Conservation (phyloP, 1,140 invertebrate genomes). For the Elysia chlorotica region DNA sequence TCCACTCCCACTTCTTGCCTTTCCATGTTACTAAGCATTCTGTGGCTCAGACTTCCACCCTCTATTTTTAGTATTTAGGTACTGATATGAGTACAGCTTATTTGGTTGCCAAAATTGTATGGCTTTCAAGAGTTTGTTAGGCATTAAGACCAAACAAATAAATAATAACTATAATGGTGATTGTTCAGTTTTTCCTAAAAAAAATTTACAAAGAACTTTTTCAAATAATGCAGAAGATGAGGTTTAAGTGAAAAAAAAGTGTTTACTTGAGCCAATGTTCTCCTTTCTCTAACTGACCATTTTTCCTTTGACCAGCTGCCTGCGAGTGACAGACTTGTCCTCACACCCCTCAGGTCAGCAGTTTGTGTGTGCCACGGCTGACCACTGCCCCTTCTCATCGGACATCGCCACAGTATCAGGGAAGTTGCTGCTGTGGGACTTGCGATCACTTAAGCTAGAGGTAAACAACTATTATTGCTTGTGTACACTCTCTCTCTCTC, state of each 20-base stretch:
- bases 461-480: constrained; percentile 47
- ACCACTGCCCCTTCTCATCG: constrained; percentile 13
- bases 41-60: background rate
- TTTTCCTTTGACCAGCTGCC: background rate
- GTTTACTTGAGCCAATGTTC: background rate
- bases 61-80: background rate
- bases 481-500: background rate
- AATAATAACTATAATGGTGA: background rate
- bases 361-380: constrained; percentile 68
- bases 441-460: constrained; percentile 70
- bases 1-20: too few species aligned
- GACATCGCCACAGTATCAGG: constrained; percentile 51
- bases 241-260: background rate
- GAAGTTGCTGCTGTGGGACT: constrained; percentile 68
- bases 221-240: background rate
- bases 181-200: background rate
- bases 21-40: too few species aligned
- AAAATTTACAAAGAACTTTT: background rate
- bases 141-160: background rate
- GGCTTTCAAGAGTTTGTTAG: background rate
- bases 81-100: background rate
- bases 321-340: constrained; percentile 65
- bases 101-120: too few species aligned
- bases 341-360: constrained; percentile 68
- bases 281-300: background rate